A percentile compares a stretch with the other conserved stretches of the same genome.
Conservation (phyloP, 2,113 vertebrate species). For the Pseudopodoces humilis region DNA sequence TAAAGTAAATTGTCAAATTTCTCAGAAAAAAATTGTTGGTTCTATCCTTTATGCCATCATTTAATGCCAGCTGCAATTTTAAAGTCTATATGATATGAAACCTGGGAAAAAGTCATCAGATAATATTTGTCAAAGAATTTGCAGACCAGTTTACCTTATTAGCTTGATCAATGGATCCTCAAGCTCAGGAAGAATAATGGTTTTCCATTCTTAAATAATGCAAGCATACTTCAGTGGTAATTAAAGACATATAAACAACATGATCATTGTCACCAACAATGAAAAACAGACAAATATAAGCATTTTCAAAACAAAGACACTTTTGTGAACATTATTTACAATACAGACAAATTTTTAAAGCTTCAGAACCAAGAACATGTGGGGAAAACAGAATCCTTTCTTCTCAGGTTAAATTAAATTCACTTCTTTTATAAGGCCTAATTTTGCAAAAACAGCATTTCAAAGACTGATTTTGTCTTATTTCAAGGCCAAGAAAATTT, state of each 20-base stretch:
- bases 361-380: neutral
- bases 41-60: neutral
- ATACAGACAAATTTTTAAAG: neutral
- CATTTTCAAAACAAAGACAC: neutral
- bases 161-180: neutral
- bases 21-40: neutral
- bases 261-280: neutral
- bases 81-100: neutral
- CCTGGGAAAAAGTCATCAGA: neutral
- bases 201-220: neutral
- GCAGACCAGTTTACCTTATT: neutral
- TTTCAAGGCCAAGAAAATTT: neutral
- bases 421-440: neutral
- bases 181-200: neutral
- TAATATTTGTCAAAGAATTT: neutral
- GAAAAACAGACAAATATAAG: neutral
- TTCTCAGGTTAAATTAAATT: neutral
- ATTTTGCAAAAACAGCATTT: conserved; percentile 1
- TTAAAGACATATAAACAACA: neutral
- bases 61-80: neutral
- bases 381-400: neutral
- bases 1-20: neutral
- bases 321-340: neutral
- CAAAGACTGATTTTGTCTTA: neutral
- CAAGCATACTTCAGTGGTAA: neutral